These are phyloP conservation scores for Micrasema longulum DNA, from an alignment of 1,140 invertebrate genomes.

Conservation along the genomic window DNA sequence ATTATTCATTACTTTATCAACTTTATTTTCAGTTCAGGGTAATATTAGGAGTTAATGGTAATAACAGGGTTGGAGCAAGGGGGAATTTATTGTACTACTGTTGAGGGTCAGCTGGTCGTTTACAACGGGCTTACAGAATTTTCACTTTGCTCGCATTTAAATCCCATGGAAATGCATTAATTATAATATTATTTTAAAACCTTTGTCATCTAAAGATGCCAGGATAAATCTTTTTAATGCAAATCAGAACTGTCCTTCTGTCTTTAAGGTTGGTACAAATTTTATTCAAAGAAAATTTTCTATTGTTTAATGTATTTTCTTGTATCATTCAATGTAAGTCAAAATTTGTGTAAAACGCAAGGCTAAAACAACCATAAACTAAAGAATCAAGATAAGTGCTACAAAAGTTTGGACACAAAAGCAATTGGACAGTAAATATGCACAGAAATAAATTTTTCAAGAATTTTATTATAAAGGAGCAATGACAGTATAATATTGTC, in stretches of 20 bases:
- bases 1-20: neutral
- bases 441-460: too few species aligned
- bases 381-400: too few species aligned
- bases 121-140: constrained; percentile 26
- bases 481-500: too few species aligned
- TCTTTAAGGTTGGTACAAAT: neutral
- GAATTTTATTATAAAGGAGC: too few species aligned
- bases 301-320: neutral
- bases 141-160: constrained; percentile 22
- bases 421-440: too few species aligned
- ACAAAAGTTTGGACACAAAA: too few species aligned
- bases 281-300: neutral
- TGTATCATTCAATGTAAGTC: neutral
- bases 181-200: constrained; percentile 15
- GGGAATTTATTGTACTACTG: neutral
- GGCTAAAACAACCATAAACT: neutral
- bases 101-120: constrained; percentile 12
- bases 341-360: neutral
- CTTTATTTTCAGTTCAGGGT: neutral
- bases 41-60: neutral
- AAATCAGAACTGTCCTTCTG: neutral
- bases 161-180: constrained; percentile 19
- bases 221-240: too few species aligned
- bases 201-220: neutral
- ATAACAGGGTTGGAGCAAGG: constrained; percentile 16